A percentile compares a stretch with the other conserved stretches of the same genome.
These are phyloP conservation scores for Lithodes maja DNA, from an alignment of 2,888 invertebrate genomes.

Conservation along the genomic window DNA sequence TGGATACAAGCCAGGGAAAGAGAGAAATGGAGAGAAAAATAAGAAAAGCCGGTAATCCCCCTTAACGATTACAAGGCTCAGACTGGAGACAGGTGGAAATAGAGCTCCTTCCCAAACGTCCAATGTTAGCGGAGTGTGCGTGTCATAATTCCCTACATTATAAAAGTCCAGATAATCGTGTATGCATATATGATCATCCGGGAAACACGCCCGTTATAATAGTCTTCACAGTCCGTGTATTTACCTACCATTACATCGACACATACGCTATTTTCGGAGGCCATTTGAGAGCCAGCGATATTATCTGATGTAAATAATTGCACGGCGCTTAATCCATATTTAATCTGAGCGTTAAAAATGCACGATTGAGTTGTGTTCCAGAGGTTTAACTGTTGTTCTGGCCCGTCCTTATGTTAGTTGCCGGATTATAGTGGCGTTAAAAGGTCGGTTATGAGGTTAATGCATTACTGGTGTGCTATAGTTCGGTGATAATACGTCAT, in stretches of 20 bases:
- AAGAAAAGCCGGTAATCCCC: no score
- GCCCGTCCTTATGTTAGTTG: constrained; percentile 31
- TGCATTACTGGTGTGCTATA: constrained; percentile 11
- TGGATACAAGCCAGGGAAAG: no score
- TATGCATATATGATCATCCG: constrained; percentile 20
- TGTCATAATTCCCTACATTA: constrained; percentile 19
- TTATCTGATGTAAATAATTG: constrained; percentile 52
- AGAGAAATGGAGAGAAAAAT: no score
- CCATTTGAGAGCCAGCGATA: constrained; percentile 40
- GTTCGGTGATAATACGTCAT: not conserved
- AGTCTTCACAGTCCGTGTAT: constrained; percentile 4
- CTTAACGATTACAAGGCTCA: no score
- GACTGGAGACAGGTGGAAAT: no score
- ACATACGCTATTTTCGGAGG: not conserved
- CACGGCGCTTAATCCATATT: constrained; percentile 46
- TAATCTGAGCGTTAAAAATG: constrained; percentile 39
- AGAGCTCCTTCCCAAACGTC: no score
- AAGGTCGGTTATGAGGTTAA: constrained; percentile 23
- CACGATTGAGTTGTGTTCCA: constrained; percentile 31
- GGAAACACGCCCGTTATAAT: not conserved
- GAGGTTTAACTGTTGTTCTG: constrained; percentile 17
- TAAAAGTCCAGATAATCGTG: constrained; percentile 21
- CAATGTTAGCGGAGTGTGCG: no score
- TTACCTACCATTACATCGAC: not conserved
- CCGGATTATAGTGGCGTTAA: constrained; percentile 28